Evolutionary conservation across 2,888 invertebrate genomes (phyloP), one percentile per base, ranked within the genome.

Genomic region (Chrysina gloriosa): DNA sequence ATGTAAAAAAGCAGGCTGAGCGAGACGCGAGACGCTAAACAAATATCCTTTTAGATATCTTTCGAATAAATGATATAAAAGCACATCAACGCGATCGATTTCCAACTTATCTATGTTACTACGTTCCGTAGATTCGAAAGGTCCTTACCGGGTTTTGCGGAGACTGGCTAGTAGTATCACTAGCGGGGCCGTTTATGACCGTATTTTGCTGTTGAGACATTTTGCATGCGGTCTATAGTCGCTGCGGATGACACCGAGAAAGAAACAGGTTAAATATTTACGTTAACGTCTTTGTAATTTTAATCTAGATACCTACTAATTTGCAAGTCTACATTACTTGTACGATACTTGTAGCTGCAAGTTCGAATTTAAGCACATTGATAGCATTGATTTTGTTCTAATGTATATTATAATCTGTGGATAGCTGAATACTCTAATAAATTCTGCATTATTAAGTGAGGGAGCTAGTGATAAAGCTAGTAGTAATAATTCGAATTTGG

Each of bases 161-260:
- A 23, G 58, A 27, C 23, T 65, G 67, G 34, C 45, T 58, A 36
- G n/a, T n/a, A n/a, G 61, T 63, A 25, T 73, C 71, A 36, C 48
- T 63, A 34, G 67, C 52, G 27, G 73, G 68, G 16, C 73, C 73
- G 69, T 73, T 73, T 34, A 69, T 65, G 50, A 71, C 39, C 19
- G 64, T 67, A 69, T 65, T 73, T 69, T 70, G 69, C 48, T 68
- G 67, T 58, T 69, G 68, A 19, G 72, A 73, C 72, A 73, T 72
- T 65, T 58, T 65, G 68, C 65, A 56, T 56, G 54, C 58, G 64
- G 56, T 21, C 64, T 68, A 56, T 27, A 7, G 27, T 47, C 52
- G 14, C 63, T 68, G 36, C 27, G 21, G 50, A 56, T 11, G 58
- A 23, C 27, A 61, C 42, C 42, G 29, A 36, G 27, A 42, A 61